Conservation (phyloP, 2,113 vertebrate genomes). For the Eulemur rufifrons region DNA sequence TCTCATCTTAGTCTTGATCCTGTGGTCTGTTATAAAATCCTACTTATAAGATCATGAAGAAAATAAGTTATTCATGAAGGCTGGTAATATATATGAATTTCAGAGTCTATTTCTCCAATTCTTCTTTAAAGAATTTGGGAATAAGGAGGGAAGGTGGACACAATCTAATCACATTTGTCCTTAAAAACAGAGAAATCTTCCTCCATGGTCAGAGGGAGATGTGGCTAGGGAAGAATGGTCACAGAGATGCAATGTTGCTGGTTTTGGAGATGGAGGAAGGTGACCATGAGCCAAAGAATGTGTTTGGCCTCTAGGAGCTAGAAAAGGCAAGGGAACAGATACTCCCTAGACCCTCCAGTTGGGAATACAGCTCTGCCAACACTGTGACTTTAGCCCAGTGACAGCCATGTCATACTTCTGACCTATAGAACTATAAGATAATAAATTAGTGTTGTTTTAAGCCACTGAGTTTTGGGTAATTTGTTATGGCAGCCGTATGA, state of each 20-base stretch:
- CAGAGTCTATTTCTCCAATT: not conserved
- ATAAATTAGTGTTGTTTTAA: not conserved
- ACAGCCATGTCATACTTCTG: not conserved
- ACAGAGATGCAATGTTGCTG: not conserved
- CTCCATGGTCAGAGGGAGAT: not conserved
- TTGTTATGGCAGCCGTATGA: not conserved
- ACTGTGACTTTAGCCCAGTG: not conserved
- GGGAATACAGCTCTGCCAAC: not conserved
- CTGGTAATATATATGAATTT: not conserved
- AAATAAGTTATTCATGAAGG: not conserved
- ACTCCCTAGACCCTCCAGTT: not conserved
- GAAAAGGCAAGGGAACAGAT: not conserved
- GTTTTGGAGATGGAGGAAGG: not conserved
- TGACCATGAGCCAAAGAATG: not conserved
- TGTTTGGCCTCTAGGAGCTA: not conserved
- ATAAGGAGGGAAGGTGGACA: not conserved
- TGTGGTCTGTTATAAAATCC: not conserved
- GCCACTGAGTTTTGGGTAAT: not conserved
- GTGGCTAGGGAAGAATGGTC: not conserved
- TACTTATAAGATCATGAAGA: not conserved
- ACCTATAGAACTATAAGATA: not conserved
- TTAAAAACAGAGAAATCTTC: not conserved
- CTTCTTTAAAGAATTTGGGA: not conserved
- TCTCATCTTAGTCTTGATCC: not conserved
- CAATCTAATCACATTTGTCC: not conserved